Conservation (phyloP, 1,140 invertebrate genomes). For the Melitaea cinxia region DNA sequence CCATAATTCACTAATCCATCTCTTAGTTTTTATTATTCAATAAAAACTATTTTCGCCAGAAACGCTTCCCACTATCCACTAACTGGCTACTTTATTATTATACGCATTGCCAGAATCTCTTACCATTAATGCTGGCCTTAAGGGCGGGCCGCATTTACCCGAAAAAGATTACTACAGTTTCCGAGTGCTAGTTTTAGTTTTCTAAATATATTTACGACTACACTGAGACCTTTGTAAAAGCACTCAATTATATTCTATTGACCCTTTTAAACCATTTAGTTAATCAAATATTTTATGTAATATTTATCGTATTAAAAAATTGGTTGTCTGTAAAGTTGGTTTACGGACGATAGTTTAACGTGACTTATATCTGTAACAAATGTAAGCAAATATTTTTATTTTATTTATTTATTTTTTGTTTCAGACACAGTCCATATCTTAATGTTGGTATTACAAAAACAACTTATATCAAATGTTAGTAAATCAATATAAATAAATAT, state of each 20-base stretch:
- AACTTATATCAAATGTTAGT: too few relatives aligned
- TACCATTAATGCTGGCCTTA: constrained; percentile 16
- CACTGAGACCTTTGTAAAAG: background rate
- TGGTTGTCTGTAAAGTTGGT: too few relatives aligned
- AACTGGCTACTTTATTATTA: constrained; percentile 22
- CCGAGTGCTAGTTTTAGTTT: background rate
- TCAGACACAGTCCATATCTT: too few relatives aligned
- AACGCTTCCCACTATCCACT: constrained; percentile 16
- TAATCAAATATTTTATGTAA: too few relatives aligned
- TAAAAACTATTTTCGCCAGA: constrained; percentile 21
- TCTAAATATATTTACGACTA: background rate
- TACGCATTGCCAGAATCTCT: constrained; percentile 23
- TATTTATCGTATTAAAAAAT: too few relatives aligned
- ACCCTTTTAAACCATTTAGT: background rate
- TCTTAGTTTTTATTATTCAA: constrained; percentile 29
- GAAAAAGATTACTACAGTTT: constrained; percentile 8
- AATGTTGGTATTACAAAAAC: too few relatives aligned
- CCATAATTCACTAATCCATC: constrained; percentile 12
- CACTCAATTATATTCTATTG: background rate
- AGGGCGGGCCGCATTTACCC: constrained; percentile 14
- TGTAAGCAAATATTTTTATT: too few relatives aligned
- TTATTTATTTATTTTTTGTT: too few relatives aligned
- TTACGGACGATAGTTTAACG: too few relatives aligned
- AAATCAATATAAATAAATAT: too few relatives aligned
- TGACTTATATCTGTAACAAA: too few relatives aligned